Evolutionary conservation across 2,113 vertebrate species (phyloP).

Genomic region (Dipodomys spectabilis): DNA sequence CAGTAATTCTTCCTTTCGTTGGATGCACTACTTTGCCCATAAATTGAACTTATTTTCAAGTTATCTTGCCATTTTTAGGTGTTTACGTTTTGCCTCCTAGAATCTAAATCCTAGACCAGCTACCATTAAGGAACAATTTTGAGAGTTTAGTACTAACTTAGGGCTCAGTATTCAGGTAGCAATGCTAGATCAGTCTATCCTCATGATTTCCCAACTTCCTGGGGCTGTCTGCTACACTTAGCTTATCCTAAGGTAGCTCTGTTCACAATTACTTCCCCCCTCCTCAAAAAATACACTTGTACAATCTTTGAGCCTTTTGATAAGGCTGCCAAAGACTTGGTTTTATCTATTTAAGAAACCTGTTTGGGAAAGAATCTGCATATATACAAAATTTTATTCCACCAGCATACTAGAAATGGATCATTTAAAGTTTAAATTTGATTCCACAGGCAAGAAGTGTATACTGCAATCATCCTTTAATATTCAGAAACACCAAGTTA

Average conservation of each 20-base stretch:
- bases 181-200: background rate
- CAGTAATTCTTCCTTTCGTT: slow-evolving; percentile 28
- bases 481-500: background rate
- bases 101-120: background rate
- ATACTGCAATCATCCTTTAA: background rate
- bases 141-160: background rate
- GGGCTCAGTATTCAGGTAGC: background rate
- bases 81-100: background rate
- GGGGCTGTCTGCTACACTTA: background rate
- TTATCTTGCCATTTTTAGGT: slow-evolving; percentile 6
- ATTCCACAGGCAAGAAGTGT: background rate
- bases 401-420: background rate
- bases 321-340: background rate
- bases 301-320: background rate
- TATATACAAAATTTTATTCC: background rate
- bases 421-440: background rate
- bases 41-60: background rate
- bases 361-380: background rate
- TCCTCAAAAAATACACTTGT: background rate
- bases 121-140: background rate
- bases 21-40: background rate
- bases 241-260: background rate
- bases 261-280: background rate
- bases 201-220: background rate
- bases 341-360: background rate